Base-by-base conservation (phyloP, 2,113 vertebrate genomes). In the Parus major region DNA sequence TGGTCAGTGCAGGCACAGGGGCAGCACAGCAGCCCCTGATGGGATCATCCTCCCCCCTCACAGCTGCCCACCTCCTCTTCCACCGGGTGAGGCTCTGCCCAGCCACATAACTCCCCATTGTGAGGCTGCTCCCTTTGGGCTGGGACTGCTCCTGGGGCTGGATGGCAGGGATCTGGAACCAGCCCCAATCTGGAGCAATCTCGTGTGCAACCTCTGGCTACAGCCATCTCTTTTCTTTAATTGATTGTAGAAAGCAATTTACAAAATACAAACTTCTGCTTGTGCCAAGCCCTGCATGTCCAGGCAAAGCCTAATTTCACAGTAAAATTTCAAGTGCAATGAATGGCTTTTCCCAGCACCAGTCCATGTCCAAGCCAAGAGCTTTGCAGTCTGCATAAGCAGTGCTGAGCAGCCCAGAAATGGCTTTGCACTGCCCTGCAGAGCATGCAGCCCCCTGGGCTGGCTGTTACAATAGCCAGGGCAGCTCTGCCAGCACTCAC, bases 211-310 rank as follows among this genome's bases (percentile, higher is more conserved):
- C 47, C 18, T 63, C 19, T 36, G 35, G 35, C 72, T 29, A 42
- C 47, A 55, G 70, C 31, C 87, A 56, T 47, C 28, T 52, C 66
- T 75, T 63, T 41, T 61, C 78, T 95, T 72, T 91, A 94, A 91
- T 68, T 95, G 87, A 79, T 82, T 75, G 78, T 84, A 76, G 90
- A 90, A 95, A 93, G 73, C 92, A 92, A 92, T 93, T 95, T 88
- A 64, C 60, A 75, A 86, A 93, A 86, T 41, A 80, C 55, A 55
- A 69, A 80, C 25, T 39, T 70, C 75, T 66, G 82, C 92, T 83
- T 44, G 10, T 75, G 86, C 91, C 83, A 88, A 86, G 76, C 83
- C 72, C 86, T 87, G 81, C 23, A 3, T 91, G 94, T 86, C 94
- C 80, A 73, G 83, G 83, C 91, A 65, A 29, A 68, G 86, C 70